Percentiles rank a stretch among this genome's conserved stretches.
These are phyloP conservation scores for Melanaphis sacchari DNA, from an alignment of 1,140 invertebrate species.

Conservation along the genomic window DNA sequence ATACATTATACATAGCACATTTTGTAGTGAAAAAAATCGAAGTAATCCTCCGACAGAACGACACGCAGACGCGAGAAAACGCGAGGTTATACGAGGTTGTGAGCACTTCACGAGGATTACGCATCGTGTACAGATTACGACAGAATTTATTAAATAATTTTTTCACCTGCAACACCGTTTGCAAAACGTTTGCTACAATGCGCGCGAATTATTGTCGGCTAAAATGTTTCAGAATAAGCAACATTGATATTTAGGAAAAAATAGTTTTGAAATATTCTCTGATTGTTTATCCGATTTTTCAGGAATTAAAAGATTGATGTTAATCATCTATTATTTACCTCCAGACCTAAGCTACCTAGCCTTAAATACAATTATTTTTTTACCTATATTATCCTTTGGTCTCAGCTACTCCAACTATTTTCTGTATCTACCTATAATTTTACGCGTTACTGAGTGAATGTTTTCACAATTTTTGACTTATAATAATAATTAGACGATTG, in stretches of 20 bases:
- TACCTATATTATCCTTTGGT: not conserved
- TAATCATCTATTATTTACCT: not conserved
- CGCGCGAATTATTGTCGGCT: not conserved
- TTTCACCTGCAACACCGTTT: not conserved
- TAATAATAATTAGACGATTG: not conserved
- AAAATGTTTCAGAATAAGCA: too few species aligned
- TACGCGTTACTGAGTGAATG: not conserved
- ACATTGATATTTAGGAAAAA: not conserved
- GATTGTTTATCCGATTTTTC: not conserved
- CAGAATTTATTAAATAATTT: conserved; percentile 17
- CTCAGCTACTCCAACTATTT: not conserved
- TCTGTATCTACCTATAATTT: not conserved
- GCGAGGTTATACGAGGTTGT: conserved; percentile 2
- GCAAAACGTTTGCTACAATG: not conserved
- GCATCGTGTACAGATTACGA: not conserved
- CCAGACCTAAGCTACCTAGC: not conserved
- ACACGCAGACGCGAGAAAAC: not conserved
- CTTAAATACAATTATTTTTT: not conserved
- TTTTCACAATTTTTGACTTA: not conserved
- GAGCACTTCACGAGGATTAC: not conserved
- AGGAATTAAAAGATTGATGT: not conserved
- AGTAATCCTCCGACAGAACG: not conserved
- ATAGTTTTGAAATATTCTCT: not conserved
- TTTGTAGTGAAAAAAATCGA: not conserved
- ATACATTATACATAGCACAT: not conserved